Conservation (phyloP, 2,888 invertebrate species). For the Itoplectis maculator region DNA sequence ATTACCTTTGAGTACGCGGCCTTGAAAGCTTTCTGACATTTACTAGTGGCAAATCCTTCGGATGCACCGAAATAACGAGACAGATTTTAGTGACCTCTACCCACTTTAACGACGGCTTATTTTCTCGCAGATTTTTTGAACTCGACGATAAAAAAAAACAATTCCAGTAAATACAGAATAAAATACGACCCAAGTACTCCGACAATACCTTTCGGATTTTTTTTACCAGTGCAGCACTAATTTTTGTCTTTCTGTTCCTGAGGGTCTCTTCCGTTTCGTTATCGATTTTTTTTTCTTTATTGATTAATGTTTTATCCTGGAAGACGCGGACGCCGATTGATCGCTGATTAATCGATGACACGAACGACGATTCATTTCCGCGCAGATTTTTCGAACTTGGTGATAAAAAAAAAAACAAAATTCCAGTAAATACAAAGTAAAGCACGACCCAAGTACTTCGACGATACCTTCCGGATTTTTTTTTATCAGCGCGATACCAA, state of each 20-base stretch:
- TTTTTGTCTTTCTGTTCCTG: background rate
- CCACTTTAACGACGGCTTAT: background rate
- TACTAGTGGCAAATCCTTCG: background rate
- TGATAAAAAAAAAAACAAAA: too few species aligned
- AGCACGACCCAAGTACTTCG: too few species aligned
- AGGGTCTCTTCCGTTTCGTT: background rate
- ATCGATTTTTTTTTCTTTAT: background rate
- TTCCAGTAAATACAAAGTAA: too few species aligned
- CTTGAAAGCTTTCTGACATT: slow-evolving; percentile 48
- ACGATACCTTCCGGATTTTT: too few species aligned
- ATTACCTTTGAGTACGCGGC: slow-evolving; percentile 33
- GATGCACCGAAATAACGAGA: background rate
- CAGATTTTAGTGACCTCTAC: slow-evolving; percentile 1
- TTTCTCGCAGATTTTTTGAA: background rate
- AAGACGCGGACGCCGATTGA: too few species aligned
- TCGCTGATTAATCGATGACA: too few species aligned
- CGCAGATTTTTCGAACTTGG: too few species aligned
- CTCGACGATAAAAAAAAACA: background rate
- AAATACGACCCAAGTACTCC: background rate
- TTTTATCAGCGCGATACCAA: too few species aligned
- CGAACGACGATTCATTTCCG: too few species aligned
- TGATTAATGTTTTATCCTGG: background rate
- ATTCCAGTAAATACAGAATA: background rate
- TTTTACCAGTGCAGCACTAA: background rate
- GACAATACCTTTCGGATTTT: background rate